Base-by-base conservation (phyloP, 2,888 invertebrate species). In the Epirrhoe tristata region DNA sequence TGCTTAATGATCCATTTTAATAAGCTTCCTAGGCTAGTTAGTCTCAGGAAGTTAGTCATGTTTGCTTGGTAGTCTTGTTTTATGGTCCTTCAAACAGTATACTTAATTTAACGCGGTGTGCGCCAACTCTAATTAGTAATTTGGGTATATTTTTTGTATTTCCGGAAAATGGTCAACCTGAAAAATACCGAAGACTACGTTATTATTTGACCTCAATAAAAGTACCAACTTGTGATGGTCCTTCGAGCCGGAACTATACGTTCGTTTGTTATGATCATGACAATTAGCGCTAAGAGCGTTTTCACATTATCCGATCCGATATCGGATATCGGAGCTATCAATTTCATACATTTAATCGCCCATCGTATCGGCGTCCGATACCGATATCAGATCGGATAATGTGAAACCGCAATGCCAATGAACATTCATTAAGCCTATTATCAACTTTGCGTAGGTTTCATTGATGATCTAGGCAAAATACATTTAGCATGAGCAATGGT, bases 1-100 rank as follows among this genome's bases (percentile, higher is more conserved):
- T 43, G 10, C 16, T 8, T 39, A 56, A 58, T 58, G 17, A 50
- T 14, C 51, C 58, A 51, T 48, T 63, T 63, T n/a, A 43, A 58
- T 63, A 36, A 46, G 53, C 53, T 58, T 57, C 63, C 16, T 60
- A 12, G 39, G 3, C 10, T 39, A 39, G 0, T 39, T 39, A 39
- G 24, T 24, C 3, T 24, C 8, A 39, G 36, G 36, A 39, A 39
- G 36, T 8, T 10, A 36, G 36, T 36, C 8, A 8, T 36, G 36
- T 36, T 36, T 6, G 36, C 36, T 36, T 36, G 43, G 43, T n/a
- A n/a, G 46, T 14, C 14, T 46, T 46, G 46, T 46, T 14, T 46
- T 36, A 6, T 46, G 43, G 43, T 46, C 43, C 43, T 46, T 46
- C 43, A n/a, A 46, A 12, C 43, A 46, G 12, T 46, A 46, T n/a